Evolutionary conservation across 2,888 invertebrate species (phyloP), one percentile per base, ranked within the genome.

Genomic region (Drosophila suboccidentalis): DNA sequence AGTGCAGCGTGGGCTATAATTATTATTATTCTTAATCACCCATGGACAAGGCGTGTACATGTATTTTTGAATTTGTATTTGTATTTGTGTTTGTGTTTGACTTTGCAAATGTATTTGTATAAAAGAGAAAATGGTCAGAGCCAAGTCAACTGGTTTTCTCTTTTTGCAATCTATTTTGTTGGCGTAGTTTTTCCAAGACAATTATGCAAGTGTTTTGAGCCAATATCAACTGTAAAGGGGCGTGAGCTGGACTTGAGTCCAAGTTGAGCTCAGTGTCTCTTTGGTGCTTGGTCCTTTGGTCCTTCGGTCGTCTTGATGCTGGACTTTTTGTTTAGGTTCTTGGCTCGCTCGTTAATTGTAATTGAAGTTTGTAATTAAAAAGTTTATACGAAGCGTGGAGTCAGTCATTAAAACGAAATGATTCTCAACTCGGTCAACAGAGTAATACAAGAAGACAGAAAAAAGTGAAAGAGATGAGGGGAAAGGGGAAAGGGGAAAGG

Each of bases 311-410:
- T 57, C 39, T 50, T 75, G 61, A 64, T 62, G 76, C 51, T 75
- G 57, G 51, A 50, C 69, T 67, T 74, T 65, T 78, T 63, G 65
- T 68, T 78, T 71, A 59, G 63, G 65, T 80, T 71, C 65, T 47
- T 64, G 39, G 53, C 65, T 78, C 66, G 88, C 80, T 87, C 84
- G 82, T 82, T 88, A 84, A 84, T 86, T 84, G 89, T 88, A 90
- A 88, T 90, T 88, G 90, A 84, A 84, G 84, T 90, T 88, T 90
- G 89, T 82, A 84, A 90, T 84, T 84, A 84, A 88, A 84, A 90
- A 90, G 84, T 84, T 84, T 84, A 72, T 80, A 59, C 80, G 74
- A 71, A 72, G 77, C 83, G 75, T 85, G 62, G 66, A 81, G 63
- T 75, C 80, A 74, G 90, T 74, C 90, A 90, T 90, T 84, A 90